phyloP scores from a whole-genome alignment of 1,140 invertebrate species.

The Globodera rostochiensis region DNA sequence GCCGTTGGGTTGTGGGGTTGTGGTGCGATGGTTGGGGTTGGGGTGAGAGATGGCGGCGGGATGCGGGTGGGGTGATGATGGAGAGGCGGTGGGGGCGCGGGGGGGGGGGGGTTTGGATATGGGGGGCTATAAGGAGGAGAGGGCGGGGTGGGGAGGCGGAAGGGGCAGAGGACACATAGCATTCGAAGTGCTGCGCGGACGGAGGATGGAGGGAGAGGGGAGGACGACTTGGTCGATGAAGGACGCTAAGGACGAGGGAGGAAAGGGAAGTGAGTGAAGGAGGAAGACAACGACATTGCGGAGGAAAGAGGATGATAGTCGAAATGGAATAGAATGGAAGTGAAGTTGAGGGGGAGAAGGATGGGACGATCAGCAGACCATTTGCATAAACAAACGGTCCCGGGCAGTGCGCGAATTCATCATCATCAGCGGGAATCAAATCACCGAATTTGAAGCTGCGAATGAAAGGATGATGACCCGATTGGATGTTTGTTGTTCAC shows the following conservation, averaged over 20 bases:
- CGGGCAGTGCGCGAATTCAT: no score
- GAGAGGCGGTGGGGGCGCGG: background rate
- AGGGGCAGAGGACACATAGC: constrained; percentile 5
- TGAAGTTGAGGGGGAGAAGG: no score
- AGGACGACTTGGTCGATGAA: background rate
- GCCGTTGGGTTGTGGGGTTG: constrained; percentile 4
- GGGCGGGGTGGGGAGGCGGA: background rate
- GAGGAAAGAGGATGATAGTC: background rate
- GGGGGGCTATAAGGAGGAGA: background rate
- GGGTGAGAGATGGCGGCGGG: background rate
- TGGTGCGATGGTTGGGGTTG: constrained; percentile 8
- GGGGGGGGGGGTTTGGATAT: background rate
- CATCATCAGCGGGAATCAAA: no score
- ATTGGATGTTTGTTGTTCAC: background rate
- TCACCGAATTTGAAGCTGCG: no score
- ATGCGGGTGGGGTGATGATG: background rate
- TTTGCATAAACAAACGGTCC: no score
- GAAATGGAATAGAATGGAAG: no score
- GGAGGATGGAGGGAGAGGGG: background rate
- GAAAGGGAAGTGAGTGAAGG: background rate
- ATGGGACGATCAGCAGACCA: no score
- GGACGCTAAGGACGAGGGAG: background rate
- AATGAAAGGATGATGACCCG: background rate
- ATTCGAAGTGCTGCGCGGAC: background rate
- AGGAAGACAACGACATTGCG: background rate